Conservation (phyloP, 2,113 vertebrate species). For the Vimba vimba region DNA sequence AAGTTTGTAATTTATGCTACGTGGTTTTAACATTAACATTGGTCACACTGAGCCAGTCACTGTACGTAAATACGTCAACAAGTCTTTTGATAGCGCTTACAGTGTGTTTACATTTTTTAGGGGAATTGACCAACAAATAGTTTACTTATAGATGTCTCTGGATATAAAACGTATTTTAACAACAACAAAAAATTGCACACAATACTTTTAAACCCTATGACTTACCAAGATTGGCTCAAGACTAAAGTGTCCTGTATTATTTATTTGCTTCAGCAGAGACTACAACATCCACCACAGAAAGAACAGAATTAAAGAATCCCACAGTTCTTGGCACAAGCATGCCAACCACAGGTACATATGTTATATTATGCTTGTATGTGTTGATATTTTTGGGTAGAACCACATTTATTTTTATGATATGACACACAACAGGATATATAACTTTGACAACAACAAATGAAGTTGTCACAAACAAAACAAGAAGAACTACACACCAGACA, state of each 20-base stretch:
- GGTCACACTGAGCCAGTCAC: too few relatives aligned
- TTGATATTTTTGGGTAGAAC: constrained; percentile 6
- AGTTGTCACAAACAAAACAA: constrained; percentile 25
- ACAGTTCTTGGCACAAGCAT: not conserved
- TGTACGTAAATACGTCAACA: not conserved
- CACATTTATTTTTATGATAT: constrained; percentile 18
- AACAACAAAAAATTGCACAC: not conserved
- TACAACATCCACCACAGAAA: not conserved
- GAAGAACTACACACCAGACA: not conserved
- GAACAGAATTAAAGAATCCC: not conserved
- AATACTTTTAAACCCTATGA: not conserved
- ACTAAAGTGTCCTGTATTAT: not conserved
- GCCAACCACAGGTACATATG: constrained; percentile 1
- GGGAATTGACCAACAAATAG: not conserved
- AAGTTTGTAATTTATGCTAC: not conserved
- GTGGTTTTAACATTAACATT: not conserved
- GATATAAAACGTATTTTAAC: too few relatives aligned
- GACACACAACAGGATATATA: constrained; percentile 31
- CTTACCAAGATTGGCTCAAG: not conserved
- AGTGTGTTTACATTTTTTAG: not conserved
- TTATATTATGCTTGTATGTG: not conserved
- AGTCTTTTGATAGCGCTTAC: not conserved
- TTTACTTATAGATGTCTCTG: not conserved
- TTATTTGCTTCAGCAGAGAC: not conserved
- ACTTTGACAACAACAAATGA: constrained; percentile 36